Conservation (phyloP, 2,797 vertebrate species). For the Pipistrellus kuhlii region DNA sequence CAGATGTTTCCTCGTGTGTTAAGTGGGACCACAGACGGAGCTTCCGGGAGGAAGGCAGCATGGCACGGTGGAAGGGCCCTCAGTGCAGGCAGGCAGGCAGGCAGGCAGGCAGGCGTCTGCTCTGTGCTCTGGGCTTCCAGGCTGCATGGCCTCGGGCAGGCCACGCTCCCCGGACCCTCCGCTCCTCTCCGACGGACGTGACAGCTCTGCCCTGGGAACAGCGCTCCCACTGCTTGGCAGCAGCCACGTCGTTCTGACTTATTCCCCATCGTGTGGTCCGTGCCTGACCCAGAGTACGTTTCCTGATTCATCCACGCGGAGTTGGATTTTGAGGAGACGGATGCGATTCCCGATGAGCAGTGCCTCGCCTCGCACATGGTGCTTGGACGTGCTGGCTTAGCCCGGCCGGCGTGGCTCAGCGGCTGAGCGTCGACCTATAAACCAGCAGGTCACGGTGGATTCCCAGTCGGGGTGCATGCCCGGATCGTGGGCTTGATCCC, state of each 20-base stretch:
- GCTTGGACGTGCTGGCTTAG: background rate
- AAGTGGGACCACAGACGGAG: conserved; percentile 80
- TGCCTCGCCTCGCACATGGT: background rate
- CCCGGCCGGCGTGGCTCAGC: no score
- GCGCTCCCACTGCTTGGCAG: background rate
- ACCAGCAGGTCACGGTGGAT: no score
- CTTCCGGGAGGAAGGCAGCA: conserved; percentile 78
- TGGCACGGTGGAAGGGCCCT: conserved; percentile 22
- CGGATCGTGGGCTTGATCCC: no score
- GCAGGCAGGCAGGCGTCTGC: background rate
- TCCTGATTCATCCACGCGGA: background rate
- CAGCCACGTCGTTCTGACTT: conserved; percentile 16
- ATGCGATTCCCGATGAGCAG: background rate
- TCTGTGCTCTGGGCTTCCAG: background rate
- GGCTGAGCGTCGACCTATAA: no score
- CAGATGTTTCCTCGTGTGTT: conserved; percentile 84
- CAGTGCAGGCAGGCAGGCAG: background rate
- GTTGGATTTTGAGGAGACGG: background rate
- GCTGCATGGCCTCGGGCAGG: background rate
- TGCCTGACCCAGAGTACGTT: background rate
- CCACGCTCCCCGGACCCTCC: background rate
- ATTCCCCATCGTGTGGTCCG: background rate
- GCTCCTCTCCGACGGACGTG: background rate
- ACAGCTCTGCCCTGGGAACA: background rate
- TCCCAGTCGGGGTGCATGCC: no score